Conservation (phyloP, 2,888 invertebrate genomes). For the Acronicta leporina region DNA sequence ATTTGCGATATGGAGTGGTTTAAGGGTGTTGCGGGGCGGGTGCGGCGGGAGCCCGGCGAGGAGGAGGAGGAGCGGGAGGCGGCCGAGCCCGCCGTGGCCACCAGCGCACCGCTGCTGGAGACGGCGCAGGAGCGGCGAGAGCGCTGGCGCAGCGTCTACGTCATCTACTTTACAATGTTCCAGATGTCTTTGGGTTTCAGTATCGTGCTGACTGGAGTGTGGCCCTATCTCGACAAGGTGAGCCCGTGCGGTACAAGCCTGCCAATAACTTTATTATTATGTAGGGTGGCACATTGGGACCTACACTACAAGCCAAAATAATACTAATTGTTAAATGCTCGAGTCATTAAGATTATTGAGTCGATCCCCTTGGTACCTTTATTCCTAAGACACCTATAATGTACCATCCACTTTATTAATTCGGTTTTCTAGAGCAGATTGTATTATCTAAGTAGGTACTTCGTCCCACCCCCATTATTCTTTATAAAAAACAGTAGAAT, state of each 20-base stretch:
- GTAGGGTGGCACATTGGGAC: too few species aligned
- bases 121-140: constrained; percentile 90
- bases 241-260: constrained; percentile 15
- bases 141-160: constrained; percentile 94
- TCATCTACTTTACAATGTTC: constrained; percentile 97
- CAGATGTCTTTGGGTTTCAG: constrained; percentile 96
- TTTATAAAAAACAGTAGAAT: too few species aligned
- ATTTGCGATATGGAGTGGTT: constrained; percentile 71
- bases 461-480: too few species aligned
- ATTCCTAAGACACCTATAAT: too few species aligned
- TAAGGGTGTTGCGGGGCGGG: constrained; percentile 64
- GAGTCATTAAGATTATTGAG: too few species aligned
- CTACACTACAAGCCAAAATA: too few species aligned
- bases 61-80: constrained; percentile 32
- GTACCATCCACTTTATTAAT: too few species aligned
- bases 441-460: too few species aligned
- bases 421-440: too few species aligned
- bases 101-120: constrained; percentile 86
- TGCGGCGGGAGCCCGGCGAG: constrained; percentile 35
- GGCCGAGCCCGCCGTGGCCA: constrained; percentile 8
- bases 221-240: constrained; percentile 96
- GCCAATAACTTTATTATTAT: too few species aligned
- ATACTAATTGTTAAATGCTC: too few species aligned
- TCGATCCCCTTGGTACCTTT: too few species aligned
- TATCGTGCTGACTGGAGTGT: constrained; percentile 95